phyloP scores from a whole-genome alignment of 1,140 invertebrate genomes.

The Platyura marginata region DNA sequence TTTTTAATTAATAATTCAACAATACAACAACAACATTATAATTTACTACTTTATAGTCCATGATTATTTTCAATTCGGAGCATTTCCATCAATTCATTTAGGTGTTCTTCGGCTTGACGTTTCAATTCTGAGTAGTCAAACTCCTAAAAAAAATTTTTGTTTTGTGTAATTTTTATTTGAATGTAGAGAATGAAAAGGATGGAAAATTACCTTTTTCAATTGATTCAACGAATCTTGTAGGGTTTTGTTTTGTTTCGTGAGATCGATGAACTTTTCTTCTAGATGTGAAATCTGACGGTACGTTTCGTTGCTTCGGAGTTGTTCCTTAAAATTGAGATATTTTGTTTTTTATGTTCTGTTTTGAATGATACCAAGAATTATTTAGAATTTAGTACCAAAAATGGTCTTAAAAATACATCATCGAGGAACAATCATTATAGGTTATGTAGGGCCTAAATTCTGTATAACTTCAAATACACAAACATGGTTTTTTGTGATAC shows the following conservation, averaged over 20 bases:
- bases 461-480: too few species aligned
- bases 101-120: background rate
- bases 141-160: background rate
- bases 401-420: too few species aligned
- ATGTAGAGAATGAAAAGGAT: background rate
- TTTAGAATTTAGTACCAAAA: too few species aligned
- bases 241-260: conserved; percentile 14
- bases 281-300: conserved; percentile 21
- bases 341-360: too few species aligned
- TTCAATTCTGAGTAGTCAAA: background rate
- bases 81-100: background rate
- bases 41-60: too few species aligned
- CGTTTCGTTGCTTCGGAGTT: conserved; percentile 18
- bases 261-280: conserved; percentile 18
- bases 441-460: too few species aligned
- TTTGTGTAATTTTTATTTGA: too few species aligned
- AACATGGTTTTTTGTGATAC: too few species aligned
- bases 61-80: background rate
- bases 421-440: too few species aligned
- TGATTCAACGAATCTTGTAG: background rate
- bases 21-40: too few species aligned
- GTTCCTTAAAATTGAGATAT: conserved; percentile 1
- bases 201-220: background rate
- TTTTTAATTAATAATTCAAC: too few species aligned
- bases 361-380: too few species aligned